These are phyloP conservation scores for Hydrochoerus hydrochaeris DNA, from an alignment of 2,113 vertebrate species.

Conservation along the genomic window DNA sequence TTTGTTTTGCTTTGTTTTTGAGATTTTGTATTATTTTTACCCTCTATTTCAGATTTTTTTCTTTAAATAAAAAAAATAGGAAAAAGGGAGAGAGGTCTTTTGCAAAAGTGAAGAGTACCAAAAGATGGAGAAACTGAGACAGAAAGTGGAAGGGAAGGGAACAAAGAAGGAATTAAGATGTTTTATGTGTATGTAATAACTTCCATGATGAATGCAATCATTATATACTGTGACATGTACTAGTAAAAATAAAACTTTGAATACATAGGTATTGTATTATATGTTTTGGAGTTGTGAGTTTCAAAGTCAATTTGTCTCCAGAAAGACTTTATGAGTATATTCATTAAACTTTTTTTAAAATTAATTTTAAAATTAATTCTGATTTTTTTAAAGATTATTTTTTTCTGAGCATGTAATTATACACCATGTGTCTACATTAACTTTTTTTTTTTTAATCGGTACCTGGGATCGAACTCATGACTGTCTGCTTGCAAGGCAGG, in stretches of 20 bases:
- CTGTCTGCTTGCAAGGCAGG: too few species aligned
- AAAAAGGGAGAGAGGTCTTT: background rate
- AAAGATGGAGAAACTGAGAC: background rate
- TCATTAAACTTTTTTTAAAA: background rate
- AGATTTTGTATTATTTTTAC: too few species aligned
- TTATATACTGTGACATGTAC: background rate
- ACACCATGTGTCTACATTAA: background rate
- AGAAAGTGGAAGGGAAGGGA: background rate
- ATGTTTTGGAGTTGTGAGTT: background rate
- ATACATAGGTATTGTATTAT: background rate
- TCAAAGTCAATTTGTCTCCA: background rate
- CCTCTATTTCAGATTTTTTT: too few species aligned
- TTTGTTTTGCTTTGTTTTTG: too few species aligned
- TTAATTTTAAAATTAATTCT: background rate
- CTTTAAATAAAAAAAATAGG: background rate
- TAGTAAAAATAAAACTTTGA: background rate
- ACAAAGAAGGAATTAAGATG: background rate
- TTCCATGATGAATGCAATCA: background rate
- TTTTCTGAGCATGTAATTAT: background rate
- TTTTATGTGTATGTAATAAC: background rate
- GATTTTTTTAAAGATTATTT: background rate
- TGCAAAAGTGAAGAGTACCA: background rate
- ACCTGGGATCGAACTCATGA: too few species aligned
- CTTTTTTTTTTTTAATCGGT: background rate
- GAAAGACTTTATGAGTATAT: background rate